A percentile compares a stretch with the other conserved stretches of the same genome.
These are phyloP conservation scores for Eledona agricola DNA, from an alignment of 2,888 invertebrate genomes.

Conservation along the genomic window DNA sequence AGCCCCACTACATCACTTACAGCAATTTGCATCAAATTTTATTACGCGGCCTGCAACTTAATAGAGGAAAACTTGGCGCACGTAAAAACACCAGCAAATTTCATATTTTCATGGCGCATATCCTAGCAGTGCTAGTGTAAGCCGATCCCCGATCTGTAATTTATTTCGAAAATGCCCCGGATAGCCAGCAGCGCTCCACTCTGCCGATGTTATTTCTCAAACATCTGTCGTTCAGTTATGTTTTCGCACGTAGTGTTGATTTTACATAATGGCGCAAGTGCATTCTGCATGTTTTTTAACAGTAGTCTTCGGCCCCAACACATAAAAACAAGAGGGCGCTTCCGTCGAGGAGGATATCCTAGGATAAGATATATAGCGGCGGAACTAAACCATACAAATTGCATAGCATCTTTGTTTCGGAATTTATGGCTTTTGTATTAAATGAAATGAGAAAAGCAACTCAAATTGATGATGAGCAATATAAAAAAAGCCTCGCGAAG, in stretches of 20 bases:
- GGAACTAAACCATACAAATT: constrained; percentile 48
- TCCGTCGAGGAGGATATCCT: constrained; percentile 20
- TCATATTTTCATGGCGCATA: constrained; percentile 39
- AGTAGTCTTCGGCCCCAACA: background rate
- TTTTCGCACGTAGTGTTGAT: constrained; percentile 58
- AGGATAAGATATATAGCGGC: constrained; percentile 47
- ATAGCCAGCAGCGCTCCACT: constrained; percentile 45
- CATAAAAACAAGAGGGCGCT: constrained; percentile 10
- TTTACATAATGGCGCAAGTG: constrained; percentile 49
- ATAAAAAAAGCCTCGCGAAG: constrained; percentile 34
- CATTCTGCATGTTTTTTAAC: constrained; percentile 9
- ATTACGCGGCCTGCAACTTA: constrained; percentile 12
- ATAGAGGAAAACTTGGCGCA: too few relatives aligned
- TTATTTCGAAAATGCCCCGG: constrained; percentile 53
- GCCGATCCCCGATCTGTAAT: constrained; percentile 42
- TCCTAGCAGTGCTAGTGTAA: constrained; percentile 35
- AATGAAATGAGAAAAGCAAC: constrained; percentile 38
- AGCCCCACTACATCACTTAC: constrained; percentile 20
- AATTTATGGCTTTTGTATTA: constrained; percentile 46
- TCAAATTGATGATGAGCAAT: constrained; percentile 37
- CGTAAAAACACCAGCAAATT: constrained; percentile 31
- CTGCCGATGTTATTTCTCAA: constrained; percentile 49
- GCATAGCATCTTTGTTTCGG: constrained; percentile 49
- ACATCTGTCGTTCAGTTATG: constrained; percentile 55
- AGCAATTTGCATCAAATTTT: constrained; percentile 29